A percentile compares a stretch with the other conserved stretches of the same genome.
Evolutionary conservation across 2,797 vertebrate species (phyloP).

Genomic region (Champsocephalus gunnari): DNA sequence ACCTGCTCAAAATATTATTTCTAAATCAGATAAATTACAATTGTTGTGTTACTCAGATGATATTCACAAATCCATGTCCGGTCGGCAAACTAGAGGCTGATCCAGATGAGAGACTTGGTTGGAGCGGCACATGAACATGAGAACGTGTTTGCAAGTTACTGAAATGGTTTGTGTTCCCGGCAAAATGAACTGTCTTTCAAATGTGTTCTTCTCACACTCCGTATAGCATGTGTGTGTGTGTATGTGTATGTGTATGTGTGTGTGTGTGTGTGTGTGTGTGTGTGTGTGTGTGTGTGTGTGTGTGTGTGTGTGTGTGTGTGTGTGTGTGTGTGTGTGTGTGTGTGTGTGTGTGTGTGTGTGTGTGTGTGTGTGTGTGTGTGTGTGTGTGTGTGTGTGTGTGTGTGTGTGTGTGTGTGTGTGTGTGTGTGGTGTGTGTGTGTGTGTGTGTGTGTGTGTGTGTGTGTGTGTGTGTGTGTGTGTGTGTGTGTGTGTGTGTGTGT

Average conservation of each 20-base stretch:
- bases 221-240: background rate
- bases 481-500: background rate
- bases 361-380: background rate
- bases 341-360: background rate
- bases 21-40: background rate
- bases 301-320: background rate
- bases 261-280: too few species aligned
- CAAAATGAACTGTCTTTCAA: slow-evolving; percentile 43
- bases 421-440: background rate
- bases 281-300: background rate
- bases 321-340: background rate
- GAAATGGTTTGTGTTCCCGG: slow-evolving; percentile 20
- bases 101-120: slow-evolving; percentile 4
- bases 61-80: slow-evolving; percentile 24
- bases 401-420: background rate
- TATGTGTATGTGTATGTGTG: background rate
- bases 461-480: background rate
- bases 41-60: background rate
- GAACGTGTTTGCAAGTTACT: slow-evolving; percentile 4
- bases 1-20: slow-evolving; percentile 6
- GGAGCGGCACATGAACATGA: background rate
- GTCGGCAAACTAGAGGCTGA: slow-evolving; percentile 26
- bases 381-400: background rate
- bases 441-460: background rate
- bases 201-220: slow-evolving; percentile 11